Conservation (phyloP, 2,113 vertebrate genomes). For the Elephas maximus region DNA sequence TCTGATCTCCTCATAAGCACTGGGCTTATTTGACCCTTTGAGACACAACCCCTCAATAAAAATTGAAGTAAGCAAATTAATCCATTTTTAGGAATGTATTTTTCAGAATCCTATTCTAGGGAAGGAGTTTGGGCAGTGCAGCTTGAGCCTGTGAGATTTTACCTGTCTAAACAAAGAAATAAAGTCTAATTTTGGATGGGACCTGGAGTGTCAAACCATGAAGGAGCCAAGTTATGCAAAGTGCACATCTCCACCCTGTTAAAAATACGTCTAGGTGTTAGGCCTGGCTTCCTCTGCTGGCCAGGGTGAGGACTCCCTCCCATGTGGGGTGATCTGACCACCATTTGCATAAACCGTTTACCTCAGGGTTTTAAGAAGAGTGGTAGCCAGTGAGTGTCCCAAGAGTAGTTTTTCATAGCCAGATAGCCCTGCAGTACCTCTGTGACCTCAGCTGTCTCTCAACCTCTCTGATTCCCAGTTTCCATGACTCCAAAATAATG, state of each 20-base stretch:
- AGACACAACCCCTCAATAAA: neutral
- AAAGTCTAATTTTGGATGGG: neutral
- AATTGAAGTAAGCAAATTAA: neutral
- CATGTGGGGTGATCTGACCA: constrained; percentile 51
- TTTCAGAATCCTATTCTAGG: neutral
- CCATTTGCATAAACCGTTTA: constrained; percentile 74
- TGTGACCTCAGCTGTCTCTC: neutral
- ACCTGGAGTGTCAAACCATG: neutral
- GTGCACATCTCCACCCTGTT: neutral
- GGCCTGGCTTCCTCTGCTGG: constrained; percentile 75
- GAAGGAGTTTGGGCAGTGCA: neutral
- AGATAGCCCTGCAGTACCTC: neutral
- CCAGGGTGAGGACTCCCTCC: constrained; percentile 48
- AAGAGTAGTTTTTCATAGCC: neutral
- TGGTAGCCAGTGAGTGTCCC: neutral
- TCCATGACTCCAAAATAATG: neutral
- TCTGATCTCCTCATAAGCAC: neutral
- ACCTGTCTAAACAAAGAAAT: neutral
- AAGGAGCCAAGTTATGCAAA: constrained; percentile 56
- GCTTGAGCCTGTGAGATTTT: neutral
- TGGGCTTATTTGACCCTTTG: fast-evolving
- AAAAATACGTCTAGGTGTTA: constrained; percentile 56
- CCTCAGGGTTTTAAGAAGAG: constrained; percentile 39
- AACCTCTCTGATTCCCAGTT: neutral
- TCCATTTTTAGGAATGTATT: neutral